Conservation (phyloP, 2,888 invertebrate genomes). For the Serripes groenlandicus region DNA sequence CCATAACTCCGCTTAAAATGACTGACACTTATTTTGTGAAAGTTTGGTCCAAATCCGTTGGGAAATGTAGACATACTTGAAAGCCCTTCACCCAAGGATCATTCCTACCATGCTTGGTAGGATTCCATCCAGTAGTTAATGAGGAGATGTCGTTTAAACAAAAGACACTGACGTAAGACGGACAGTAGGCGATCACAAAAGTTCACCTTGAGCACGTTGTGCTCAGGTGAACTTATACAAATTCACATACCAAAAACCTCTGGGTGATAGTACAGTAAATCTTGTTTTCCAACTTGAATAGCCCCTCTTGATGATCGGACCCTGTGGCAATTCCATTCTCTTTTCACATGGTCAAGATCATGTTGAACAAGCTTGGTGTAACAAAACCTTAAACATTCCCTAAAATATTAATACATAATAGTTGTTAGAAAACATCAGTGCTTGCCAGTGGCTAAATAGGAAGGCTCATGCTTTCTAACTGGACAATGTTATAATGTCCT, state of each 20-base stretch:
- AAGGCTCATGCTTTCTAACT: too few relatives aligned
- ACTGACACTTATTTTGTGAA: too few relatives aligned
- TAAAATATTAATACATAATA: neutral
- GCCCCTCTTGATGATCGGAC: neutral
- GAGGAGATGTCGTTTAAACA: too few relatives aligned
- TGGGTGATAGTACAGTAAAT: neutral
- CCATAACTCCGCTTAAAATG: too few relatives aligned
- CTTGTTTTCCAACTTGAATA: neutral
- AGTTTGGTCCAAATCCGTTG: too few relatives aligned
- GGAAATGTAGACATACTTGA: too few relatives aligned
- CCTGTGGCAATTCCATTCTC: neutral
- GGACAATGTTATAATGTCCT: too few relatives aligned
- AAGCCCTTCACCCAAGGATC: too few relatives aligned
- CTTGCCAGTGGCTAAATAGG: too few relatives aligned
- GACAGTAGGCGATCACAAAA: neutral
- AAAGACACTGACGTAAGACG: too few relatives aligned
- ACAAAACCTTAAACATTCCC: neutral
- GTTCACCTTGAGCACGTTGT: neutral
- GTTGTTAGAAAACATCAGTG: neutral
- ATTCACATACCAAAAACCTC: neutral
- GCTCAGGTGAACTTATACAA: neutral
- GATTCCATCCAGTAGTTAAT: too few relatives aligned
- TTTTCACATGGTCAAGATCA: neutral
- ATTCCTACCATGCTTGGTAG: too few relatives aligned
- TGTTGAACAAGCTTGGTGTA: neutral